Percentiles rank a stretch among this genome's conserved stretches.
phyloP scores from a whole-genome alignment of 2,113 vertebrate species.

The Gila orcuttii region DNA sequence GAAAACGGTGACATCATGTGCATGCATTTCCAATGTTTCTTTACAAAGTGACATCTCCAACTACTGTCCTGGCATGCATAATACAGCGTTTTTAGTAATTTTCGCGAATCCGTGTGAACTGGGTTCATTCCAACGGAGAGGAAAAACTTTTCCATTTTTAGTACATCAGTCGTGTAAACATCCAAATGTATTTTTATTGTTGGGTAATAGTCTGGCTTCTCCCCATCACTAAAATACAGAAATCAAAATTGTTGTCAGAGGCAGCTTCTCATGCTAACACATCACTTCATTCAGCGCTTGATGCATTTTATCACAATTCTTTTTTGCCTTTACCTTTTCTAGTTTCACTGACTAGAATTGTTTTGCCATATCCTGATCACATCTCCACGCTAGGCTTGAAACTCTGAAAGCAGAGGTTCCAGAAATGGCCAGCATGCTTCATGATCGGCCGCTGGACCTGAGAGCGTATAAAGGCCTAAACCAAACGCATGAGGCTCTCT shows the following conservation, averaged over 20 bases:
- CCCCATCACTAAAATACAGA: not conserved
- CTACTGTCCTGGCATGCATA: too few species aligned
- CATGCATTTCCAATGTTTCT: too few species aligned
- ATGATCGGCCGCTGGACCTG: not conserved
- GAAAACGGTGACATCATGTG: too few species aligned
- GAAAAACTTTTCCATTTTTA: too few species aligned
- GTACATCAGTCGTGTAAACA: too few species aligned
- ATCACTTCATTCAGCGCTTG: constrained; percentile 33
- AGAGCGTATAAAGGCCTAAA: constrained; percentile 1
- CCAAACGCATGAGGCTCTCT: constrained; percentile 47
- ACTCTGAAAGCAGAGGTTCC: constrained; percentile 36
- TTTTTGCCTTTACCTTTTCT: constrained; percentile 13
- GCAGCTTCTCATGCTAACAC: constrained; percentile 43
- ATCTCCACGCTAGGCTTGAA: constrained; percentile 30
- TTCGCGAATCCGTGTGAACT: too few species aligned
- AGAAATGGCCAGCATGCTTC: constrained; percentile 33
- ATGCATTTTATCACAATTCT: not conserved
- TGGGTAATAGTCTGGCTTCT: not conserved
- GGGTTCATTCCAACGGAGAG: too few species aligned
- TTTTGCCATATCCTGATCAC: constrained; percentile 37
- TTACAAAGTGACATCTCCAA: too few species aligned
- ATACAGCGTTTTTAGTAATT: too few species aligned
- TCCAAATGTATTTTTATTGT: not conserved
- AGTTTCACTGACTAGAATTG: constrained; percentile 19
- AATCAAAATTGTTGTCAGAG: not conserved